A percentile compares a stretch with the other conserved stretches of the same genome.
phyloP scores from a whole-genome alignment of 2,797 vertebrate genomes.

The Hozukius guyotensis region DNA sequence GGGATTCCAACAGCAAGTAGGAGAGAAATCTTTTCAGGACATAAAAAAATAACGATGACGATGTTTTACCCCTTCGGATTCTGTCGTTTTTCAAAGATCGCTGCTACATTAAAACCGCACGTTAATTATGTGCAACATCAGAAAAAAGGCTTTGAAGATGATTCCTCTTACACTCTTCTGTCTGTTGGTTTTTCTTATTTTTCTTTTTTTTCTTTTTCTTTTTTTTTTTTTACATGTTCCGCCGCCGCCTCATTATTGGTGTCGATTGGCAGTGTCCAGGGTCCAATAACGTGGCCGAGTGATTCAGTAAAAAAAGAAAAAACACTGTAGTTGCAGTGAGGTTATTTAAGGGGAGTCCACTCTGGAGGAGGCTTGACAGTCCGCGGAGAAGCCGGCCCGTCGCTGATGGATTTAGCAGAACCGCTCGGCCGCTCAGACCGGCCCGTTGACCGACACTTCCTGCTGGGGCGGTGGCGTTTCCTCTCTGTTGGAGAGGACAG shows the following conservation, averaged over 20 bases:
- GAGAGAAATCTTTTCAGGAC: slow-evolving; percentile 67
- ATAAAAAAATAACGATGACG: slow-evolving; percentile 62
- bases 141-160: slow-evolving; percentile 76
- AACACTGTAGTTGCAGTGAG: slow-evolving; percentile 79
- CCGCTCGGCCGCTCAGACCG: slow-evolving; percentile 71
- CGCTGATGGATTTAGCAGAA: slow-evolving; percentile 6
- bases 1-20: slow-evolving; percentile 47
- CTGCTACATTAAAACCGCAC: slow-evolving; percentile 88
- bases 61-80: slow-evolving; percentile 56
- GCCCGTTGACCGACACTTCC: slow-evolving; percentile 83
- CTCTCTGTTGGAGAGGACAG: slow-evolving; percentile 64
- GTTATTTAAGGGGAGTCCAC: slow-evolving; percentile 58
- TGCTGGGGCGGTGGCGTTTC: slow-evolving; percentile 62
- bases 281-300: slow-evolving; percentile 84
- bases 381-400: slow-evolving; percentile 24
- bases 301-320: slow-evolving; percentile 63
- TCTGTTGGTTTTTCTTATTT: slow-evolving; percentile 50
- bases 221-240: slow-evolving; percentile 57
- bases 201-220: neutral
- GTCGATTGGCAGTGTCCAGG: slow-evolving; percentile 85
- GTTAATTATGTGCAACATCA: slow-evolving; percentile 72
- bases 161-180: slow-evolving; percentile 68
- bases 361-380: slow-evolving; percentile 71
- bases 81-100: slow-evolving; percentile 64
- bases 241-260: slow-evolving; percentile 69